phyloP scores from a whole-genome alignment of 2,888 invertebrate genomes.

The Drosophila paramelanica region DNA sequence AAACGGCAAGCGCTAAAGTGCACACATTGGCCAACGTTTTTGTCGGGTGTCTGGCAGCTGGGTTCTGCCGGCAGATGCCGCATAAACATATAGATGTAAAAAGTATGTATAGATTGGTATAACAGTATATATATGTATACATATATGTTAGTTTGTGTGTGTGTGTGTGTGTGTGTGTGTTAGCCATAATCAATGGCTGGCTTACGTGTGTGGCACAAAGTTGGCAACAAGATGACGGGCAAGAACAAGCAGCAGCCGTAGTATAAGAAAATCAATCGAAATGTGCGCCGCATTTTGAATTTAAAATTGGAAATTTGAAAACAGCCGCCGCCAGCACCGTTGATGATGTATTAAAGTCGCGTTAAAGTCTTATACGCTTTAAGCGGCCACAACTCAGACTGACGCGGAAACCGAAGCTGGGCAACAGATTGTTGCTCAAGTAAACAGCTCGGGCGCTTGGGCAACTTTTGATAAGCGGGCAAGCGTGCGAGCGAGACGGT shows the following conservation, averaged over 20 bases:
- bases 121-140: constrained; percentile 1
- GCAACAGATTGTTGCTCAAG: constrained; percentile 76
- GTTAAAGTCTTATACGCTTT: constrained; percentile 69
- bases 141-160: constrained; percentile 11
- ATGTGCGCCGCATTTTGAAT: constrained; percentile 71
- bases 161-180: constrained; percentile 14
- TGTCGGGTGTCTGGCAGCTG: constrained; percentile 72
- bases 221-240: constrained; percentile 63
- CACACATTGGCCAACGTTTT: constrained; percentile 66
- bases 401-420: constrained; percentile 41
- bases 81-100: constrained; percentile 10
- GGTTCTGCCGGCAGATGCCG: constrained; percentile 33
- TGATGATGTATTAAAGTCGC: constrained; percentile 72
- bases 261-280: constrained; percentile 68
- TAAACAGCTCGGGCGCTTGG: constrained; percentile 71
- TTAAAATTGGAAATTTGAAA: constrained; percentile 60
- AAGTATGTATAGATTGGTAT: not conserved
- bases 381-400: constrained; percentile 44
- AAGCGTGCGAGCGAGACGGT: not conserved
- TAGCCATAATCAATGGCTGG: constrained; percentile 50
- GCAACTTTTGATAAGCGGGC: constrained; percentile 73
- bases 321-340: constrained; percentile 30
- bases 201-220: constrained; percentile 73
- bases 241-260: constrained; percentile 24
- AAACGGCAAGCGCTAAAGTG: constrained; percentile 68